Percentiles rank a stretch among this genome's conserved stretches.
These are phyloP conservation scores for Sycophila texana DNA, from an alignment of 2,888 invertebrate species.

Conservation along the genomic window DNA sequence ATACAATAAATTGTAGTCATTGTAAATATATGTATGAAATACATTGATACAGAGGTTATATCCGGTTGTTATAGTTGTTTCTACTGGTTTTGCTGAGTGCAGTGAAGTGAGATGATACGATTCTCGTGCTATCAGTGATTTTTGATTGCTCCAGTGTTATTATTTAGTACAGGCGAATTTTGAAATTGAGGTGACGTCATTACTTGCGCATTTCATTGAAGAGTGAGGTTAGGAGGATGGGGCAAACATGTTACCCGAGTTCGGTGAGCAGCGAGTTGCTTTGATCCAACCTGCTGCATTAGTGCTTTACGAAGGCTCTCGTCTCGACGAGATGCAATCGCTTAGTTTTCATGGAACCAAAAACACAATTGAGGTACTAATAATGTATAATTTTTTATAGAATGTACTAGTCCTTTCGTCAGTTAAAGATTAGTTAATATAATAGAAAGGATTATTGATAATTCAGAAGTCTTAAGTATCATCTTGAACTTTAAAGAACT, in stretches of 20 bases:
- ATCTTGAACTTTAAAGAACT: background rate
- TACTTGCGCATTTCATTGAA: background rate
- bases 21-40: background rate
- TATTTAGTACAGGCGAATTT: background rate
- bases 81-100: background rate
- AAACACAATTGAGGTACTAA: slow-evolving; percentile 50
- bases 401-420: background rate
- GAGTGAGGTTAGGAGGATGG: slow-evolving; percentile 51
- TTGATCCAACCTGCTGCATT: slow-evolving; percentile 37
- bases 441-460: background rate
- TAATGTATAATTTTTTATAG: slow-evolving; percentile 26
- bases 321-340: slow-evolving; percentile 53
- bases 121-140: background rate
- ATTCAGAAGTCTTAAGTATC: background rate
- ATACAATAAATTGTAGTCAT: too few relatives aligned
- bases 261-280: slow-evolving; percentile 32
- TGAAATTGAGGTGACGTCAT: background rate
- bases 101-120: background rate
- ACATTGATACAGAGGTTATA: background rate
- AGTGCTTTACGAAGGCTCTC: slow-evolving; percentile 37
- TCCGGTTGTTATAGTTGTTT: background rate
- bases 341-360: slow-evolving; percentile 45
- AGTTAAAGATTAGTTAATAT: background rate
- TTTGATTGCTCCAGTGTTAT: background rate
- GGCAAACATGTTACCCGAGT: slow-evolving; percentile 48